Evolutionary conservation across 2,797 vertebrate species (phyloP).

Genomic region (Protosalanx chinensis): DNA sequence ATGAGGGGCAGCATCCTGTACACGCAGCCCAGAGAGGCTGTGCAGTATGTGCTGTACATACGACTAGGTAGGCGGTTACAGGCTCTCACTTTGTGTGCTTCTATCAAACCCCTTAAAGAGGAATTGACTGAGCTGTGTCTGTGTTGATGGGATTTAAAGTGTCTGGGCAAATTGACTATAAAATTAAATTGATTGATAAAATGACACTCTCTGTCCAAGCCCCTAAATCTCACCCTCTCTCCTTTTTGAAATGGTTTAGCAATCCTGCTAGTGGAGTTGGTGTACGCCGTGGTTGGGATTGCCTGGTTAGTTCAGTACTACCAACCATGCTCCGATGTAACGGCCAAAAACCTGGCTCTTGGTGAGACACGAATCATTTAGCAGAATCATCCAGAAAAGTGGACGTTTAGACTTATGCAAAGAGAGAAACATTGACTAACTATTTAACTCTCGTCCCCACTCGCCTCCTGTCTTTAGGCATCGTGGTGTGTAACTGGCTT

Average conservation of each 20-base stretch:
- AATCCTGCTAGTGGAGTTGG: constrained; percentile 95
- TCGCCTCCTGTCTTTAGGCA: constrained; percentile 67
- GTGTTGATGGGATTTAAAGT: not conserved
- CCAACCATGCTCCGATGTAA: constrained; percentile 93
- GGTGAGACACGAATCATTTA: constrained; percentile 64
- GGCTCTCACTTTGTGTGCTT: no score
- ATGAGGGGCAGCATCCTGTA: constrained; percentile 99
- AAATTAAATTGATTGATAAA: not conserved
- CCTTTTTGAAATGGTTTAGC: constrained; percentile 61
- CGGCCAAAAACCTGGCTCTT: constrained; percentile 93
- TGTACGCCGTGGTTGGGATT: constrained; percentile 96
- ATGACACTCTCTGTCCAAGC: not conserved
- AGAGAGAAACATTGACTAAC: no score
- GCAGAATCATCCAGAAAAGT: not conserved
- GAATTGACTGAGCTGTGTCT: not conserved
- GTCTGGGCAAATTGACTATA: not conserved
- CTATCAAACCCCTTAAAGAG: not conserved
- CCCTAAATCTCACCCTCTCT: constrained; percentile 11
- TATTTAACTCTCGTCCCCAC: constrained; percentile 6
- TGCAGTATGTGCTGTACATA: constrained; percentile 98
- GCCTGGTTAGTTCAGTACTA: constrained; percentile 97
- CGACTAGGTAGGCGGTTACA: constrained; percentile 83
- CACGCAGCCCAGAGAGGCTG: constrained; percentile 95
- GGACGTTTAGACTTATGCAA: no score
- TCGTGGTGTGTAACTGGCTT: constrained; percentile 98